Evolutionary conservation across 2,113 vertebrate genomes (phyloP).

Genomic region (Monarcha castaneiventris): DNA sequence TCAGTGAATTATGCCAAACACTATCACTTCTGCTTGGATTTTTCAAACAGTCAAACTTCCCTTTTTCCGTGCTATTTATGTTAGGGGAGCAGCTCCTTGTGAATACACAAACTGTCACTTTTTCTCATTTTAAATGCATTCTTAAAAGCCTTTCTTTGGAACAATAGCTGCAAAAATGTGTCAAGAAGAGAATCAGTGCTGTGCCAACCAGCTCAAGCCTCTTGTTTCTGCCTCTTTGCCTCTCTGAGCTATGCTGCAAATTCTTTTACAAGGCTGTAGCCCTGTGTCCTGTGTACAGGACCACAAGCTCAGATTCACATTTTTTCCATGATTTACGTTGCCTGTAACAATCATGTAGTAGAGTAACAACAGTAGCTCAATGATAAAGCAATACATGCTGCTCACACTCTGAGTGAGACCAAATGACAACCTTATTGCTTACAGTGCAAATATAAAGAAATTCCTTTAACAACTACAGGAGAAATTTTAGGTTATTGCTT

Average conservation of each 20-base stretch:
- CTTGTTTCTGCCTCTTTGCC: not conserved
- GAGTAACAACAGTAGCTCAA: not conserved
- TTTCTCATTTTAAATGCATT: not conserved
- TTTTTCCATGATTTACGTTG: not conserved
- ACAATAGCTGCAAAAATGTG: not conserved
- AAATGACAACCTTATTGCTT: not conserved
- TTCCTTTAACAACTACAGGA: not conserved
- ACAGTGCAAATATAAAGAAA: not conserved
- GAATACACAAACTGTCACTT: not conserved
- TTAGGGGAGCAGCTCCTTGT: not conserved
- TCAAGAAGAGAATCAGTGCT: not conserved
- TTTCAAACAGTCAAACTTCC: not conserved
- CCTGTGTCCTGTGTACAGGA: no score
- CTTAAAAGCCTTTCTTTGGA: not conserved
- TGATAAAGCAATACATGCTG: fast-evolving
- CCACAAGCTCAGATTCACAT: not conserved
- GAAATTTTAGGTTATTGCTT: not conserved
- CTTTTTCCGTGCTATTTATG: not conserved
- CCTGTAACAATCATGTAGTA: not conserved
- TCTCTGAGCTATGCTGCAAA: not conserved
- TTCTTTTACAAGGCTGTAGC: not conserved
- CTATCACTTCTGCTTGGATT: not conserved
- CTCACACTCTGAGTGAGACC: not conserved
- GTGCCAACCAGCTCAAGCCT: not conserved
- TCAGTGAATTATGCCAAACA: not conserved